A percentile compares a stretch with the other conserved stretches of the same genome.
phyloP scores from a whole-genome alignment of 2,113 vertebrate species.

The Mustela lutreola region DNA sequence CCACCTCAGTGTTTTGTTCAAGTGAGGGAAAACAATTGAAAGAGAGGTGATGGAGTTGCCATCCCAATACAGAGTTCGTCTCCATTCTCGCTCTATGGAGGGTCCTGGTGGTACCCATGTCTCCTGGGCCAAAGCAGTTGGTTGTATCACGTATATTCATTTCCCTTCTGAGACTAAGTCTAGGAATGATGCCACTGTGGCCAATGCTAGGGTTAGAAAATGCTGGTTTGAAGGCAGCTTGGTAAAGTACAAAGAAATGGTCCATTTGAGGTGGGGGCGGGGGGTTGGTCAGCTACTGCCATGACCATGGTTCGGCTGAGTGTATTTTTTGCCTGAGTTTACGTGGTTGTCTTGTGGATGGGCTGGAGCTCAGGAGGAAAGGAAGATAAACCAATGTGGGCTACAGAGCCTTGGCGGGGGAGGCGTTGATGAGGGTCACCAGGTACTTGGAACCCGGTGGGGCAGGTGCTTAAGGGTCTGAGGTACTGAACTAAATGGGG shows the following conservation, averaged over 20 bases:
- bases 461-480: background rate
- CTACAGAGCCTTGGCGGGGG: background rate
- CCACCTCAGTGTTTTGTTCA: conserved; percentile 1
- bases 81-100: fast-evolving
- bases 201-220: background rate
- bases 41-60: background rate
- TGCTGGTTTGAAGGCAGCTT: background rate
- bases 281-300: background rate
- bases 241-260: background rate
- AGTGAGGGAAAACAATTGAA: background rate
- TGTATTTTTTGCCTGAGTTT: conserved; percentile 22
- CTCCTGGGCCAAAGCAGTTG: background rate
- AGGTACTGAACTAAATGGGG: background rate
- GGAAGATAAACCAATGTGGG: background rate
- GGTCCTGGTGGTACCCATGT: background rate
- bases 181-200: background rate
- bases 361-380: background rate
- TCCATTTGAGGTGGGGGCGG: background rate
- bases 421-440: background rate
- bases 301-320: background rate
- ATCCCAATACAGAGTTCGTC: background rate
- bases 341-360: background rate
- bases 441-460: background rate
- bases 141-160: background rate
- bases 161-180: background rate